Conservation (phyloP, 2,888 invertebrate species). For the Tethea ocularis region DNA sequence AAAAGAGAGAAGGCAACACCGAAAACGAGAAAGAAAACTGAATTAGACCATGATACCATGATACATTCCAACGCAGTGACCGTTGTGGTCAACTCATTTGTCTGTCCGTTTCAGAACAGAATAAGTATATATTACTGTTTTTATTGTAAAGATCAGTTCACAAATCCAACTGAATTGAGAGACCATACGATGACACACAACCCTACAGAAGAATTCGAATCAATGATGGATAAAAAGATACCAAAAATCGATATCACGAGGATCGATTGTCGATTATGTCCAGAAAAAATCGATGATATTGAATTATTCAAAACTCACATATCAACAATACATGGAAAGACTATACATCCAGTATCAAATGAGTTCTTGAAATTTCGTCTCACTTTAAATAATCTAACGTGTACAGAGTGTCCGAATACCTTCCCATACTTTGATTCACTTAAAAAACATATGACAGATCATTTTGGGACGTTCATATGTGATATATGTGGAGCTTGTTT, state of each 20-base stretch:
- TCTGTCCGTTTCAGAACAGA: conserved; percentile 68
- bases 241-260: conserved; percentile 74
- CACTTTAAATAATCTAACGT: conserved; percentile 58
- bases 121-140: conserved; percentile 75
- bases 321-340: conserved; percentile 45
- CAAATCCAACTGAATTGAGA: conserved; percentile 63
- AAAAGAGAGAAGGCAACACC: conserved; percentile 28
- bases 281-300: conserved; percentile 61
- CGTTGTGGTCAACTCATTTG: conserved; percentile 64
- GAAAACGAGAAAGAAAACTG: conserved; percentile 37
- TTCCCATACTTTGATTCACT: conserved; percentile 70
- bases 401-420: conserved; percentile 62
- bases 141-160: conserved; percentile 73
- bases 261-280: conserved; percentile 69
- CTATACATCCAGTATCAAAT: conserved; percentile 53
- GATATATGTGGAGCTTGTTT: conserved; percentile 76
- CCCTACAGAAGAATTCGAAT: conserved; percentile 56
- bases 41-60: conserved; percentile 59
- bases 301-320: conserved; percentile 60
- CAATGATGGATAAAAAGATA: conserved; percentile 64
- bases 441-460: conserved; percentile 71
- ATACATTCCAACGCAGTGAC: conserved; percentile 58
- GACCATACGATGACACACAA: conserved; percentile 67
- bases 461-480: conserved; percentile 70
- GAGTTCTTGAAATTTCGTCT: conserved; percentile 69